Percentiles rank a stretch among this genome's conserved stretches.
Evolutionary conservation across 2,888 invertebrate species (phyloP).

Genomic region (Catotricha subobsoleta): DNA sequence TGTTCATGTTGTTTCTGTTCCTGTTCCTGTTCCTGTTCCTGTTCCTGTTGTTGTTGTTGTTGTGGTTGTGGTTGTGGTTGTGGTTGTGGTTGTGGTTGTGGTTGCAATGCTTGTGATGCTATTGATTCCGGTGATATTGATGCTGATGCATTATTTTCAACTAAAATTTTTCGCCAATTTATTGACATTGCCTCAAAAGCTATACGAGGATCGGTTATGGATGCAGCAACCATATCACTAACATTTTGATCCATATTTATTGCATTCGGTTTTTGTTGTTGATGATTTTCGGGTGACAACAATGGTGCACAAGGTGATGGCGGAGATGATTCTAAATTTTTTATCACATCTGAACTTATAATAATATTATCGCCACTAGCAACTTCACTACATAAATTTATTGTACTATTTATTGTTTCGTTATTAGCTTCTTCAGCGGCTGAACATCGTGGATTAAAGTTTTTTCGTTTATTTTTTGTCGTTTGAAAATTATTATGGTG

Average conservation of each 20-base stretch:
- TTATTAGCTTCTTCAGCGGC: conserved; percentile 5
- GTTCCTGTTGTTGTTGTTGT: not conserved
- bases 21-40: not conserved
- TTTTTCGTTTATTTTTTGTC: conserved; percentile 11
- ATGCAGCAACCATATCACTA: not conserved
- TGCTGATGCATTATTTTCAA: not conserved
- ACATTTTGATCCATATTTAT: not conserved
- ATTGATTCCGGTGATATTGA: not conserved
- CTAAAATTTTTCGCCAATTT: conserved; percentile 5
- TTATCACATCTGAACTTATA: no score
- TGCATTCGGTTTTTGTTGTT: not conserved
- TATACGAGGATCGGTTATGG: not conserved
- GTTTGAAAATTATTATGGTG: no score
- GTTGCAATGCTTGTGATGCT: not conserved
- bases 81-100: not conserved
- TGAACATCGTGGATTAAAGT: conserved; percentile 11
- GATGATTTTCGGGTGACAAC: not conserved
- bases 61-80: not conserved
- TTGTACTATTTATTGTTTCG: not conserved
- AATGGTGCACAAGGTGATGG: not conserved
- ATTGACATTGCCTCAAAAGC: conserved; percentile 3
- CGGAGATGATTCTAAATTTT: not conserved
- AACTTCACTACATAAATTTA: no score
- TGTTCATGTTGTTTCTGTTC: not conserved
- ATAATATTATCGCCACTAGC: not conserved